A percentile compares a stretch with the other conserved stretches of the same genome.
phyloP scores from a whole-genome alignment of 2,113 vertebrate species.

The Siniperca knerii region DNA sequence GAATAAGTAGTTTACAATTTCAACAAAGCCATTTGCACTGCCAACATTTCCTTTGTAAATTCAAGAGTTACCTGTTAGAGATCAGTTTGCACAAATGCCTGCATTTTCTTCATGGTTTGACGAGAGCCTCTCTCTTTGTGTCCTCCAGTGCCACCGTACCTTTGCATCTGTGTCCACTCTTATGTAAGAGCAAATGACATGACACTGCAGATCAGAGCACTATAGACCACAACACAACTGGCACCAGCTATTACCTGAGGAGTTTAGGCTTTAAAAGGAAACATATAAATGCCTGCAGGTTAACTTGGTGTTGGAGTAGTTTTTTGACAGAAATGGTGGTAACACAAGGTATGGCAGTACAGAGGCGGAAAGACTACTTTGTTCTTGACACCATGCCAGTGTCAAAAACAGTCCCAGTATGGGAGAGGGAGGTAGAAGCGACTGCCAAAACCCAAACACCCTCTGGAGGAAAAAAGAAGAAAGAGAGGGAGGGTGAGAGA shows the following conservation, averaged over 20 bases:
- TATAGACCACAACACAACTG: background rate
- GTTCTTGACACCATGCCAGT: conserved; percentile 69
- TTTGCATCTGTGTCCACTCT: background rate
- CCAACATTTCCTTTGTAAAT: background rate
- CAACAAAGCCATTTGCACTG: background rate
- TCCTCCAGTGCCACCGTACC: background rate
- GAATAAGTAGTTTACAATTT: background rate
- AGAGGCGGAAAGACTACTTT: conserved; percentile 22
- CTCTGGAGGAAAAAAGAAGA: conserved; percentile 1
- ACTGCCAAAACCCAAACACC: conserved; percentile 55
- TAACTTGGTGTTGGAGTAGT: background rate
- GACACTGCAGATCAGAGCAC: background rate
- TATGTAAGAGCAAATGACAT: background rate
- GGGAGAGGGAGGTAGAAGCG: conserved; percentile 27
- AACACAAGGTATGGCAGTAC: background rate
- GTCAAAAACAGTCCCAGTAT: conserved; percentile 47
- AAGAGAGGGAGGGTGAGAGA: background rate
- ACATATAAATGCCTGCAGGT: background rate
- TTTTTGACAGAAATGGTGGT: too few species aligned
- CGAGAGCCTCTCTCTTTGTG: background rate
- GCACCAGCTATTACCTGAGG: background rate
- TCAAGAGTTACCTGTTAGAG: background rate
- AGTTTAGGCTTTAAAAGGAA: background rate
- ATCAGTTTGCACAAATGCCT: background rate
- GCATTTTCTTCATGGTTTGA: background rate